Conservation (phyloP, 1,140 invertebrate species). For the Aphis gossypii region DNA sequence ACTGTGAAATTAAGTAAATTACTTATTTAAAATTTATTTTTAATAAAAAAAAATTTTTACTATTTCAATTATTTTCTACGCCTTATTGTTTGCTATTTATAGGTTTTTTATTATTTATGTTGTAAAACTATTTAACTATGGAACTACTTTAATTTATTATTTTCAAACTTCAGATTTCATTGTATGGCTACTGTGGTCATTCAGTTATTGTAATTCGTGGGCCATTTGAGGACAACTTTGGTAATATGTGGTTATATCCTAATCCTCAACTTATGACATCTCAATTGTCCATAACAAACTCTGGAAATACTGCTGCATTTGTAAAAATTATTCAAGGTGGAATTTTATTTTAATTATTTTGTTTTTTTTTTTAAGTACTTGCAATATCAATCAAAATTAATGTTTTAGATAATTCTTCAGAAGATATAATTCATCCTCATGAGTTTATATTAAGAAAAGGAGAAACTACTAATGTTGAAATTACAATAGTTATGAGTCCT, state of each 20-base stretch:
- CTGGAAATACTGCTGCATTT: conserved; percentile 56
- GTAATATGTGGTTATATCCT: conserved; percentile 51
- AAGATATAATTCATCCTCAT: conserved; percentile 45
- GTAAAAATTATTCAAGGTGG: conserved; percentile 29
- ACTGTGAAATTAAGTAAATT: not conserved
- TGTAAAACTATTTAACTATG: not conserved
- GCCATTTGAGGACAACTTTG: conserved; percentile 40
- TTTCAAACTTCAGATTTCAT: not conserved
- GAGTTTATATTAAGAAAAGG: conserved; percentile 42
- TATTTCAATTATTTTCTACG: not conserved
- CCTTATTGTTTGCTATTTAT: too few species aligned
- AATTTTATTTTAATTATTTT: conserved; percentile 19
- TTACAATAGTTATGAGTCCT: conserved; percentile 41
- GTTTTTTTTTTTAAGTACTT: not conserved
- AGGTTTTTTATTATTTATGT: not conserved
- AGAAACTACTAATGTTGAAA: conserved; percentile 1
- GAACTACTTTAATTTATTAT: not conserved
- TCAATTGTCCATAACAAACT: conserved; percentile 41
- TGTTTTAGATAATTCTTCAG: conserved; percentile 24
- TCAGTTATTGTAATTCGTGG: conserved; percentile 33
- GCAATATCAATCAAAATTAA: not conserved
- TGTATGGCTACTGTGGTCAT: conserved; percentile 48
- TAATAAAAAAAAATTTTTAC: not conserved
- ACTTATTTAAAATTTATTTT: not conserved
- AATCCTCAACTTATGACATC: conserved; percentile 34